Percentiles rank a stretch among this genome's conserved stretches.
phyloP scores from a whole-genome alignment of 2,888 invertebrate genomes.

The Mimumesa dahlbomi region DNA sequence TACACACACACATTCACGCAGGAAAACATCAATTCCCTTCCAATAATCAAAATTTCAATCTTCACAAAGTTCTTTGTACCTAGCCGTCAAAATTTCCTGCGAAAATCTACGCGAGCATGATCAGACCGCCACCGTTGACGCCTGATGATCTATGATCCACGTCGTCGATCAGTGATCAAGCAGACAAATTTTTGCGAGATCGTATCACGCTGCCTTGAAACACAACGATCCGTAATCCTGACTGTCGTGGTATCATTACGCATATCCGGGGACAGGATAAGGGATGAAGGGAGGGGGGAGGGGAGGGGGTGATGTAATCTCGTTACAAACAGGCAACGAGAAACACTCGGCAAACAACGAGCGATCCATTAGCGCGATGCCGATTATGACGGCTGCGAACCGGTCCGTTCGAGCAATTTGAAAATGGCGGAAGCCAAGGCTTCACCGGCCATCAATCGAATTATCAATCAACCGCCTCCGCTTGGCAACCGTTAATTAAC shows the following conservation, averaged over 20 bases:
- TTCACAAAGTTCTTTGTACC: too few species aligned
- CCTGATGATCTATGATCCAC: too few species aligned
- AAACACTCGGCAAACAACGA: slow-evolving; percentile 52
- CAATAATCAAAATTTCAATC: too few species aligned
- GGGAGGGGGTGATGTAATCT: slow-evolving; percentile 51
- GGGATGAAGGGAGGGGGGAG: too few species aligned
- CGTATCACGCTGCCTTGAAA: slow-evolving; percentile 36
- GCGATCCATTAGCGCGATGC: slow-evolving; percentile 50
- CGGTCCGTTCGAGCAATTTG: slow-evolving; percentile 32
- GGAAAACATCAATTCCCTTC: too few species aligned
- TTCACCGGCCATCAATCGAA: background rate
- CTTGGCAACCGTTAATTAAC: slow-evolving; percentile 51
- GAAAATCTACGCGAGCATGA: too few species aligned
- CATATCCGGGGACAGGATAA: slow-evolving; percentile 33
- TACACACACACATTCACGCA: too few species aligned
- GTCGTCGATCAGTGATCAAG: too few species aligned
- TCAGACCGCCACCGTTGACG: too few species aligned
- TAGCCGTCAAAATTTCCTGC: too few species aligned
- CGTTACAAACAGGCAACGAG: slow-evolving; percentile 40
- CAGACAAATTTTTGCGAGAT: too few species aligned
- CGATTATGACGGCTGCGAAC: slow-evolving; percentile 33
- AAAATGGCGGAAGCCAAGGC: slow-evolving; percentile 26
- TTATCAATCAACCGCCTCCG: slow-evolving; percentile 9
- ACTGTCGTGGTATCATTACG: slow-evolving; percentile 13
- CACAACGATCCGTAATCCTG: background rate